Percentiles rank a stretch among this genome's conserved stretches.
These are phyloP conservation scores for Mobula birostris DNA, from an alignment of 2,113 vertebrate species.

Conservation along the genomic window DNA sequence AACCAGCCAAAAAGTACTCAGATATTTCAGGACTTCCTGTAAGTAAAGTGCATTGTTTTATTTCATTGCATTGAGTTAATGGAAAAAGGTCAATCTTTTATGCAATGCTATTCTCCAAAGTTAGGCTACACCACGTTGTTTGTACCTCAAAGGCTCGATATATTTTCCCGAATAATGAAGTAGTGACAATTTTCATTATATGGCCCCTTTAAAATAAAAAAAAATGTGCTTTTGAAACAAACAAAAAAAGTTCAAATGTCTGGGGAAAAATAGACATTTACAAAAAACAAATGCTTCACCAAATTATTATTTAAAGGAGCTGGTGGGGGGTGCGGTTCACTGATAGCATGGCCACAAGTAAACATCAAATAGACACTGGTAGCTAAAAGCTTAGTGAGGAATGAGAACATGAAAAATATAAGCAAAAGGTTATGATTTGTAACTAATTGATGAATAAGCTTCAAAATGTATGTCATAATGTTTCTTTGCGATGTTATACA, in stretches of 20 bases:
- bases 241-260: neutral
- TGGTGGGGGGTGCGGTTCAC: neutral
- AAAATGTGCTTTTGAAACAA: neutral
- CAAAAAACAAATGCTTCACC: neutral
- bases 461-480: neutral
- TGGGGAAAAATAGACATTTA: neutral
- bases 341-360: neutral
- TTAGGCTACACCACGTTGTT: neutral
- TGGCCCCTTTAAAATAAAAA: neutral
- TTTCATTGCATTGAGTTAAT: neutral
- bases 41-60: conserved; percentile 49
- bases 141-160: neutral
- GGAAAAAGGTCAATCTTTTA: neutral
- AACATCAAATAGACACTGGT: no score
- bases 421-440: neutral
- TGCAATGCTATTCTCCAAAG: neutral
- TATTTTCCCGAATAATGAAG: neutral
- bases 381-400: neutral
- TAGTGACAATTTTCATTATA: neutral
- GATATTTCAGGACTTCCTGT: conserved; percentile 93
- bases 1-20: conserved; percentile 92
- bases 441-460: neutral
- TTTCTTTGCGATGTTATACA: neutral
- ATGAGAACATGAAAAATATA: neutral
- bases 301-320: neutral